These are phyloP conservation scores for Harpalus rubripes DNA, from an alignment of 2,888 invertebrate genomes.

Conservation along the genomic window DNA sequence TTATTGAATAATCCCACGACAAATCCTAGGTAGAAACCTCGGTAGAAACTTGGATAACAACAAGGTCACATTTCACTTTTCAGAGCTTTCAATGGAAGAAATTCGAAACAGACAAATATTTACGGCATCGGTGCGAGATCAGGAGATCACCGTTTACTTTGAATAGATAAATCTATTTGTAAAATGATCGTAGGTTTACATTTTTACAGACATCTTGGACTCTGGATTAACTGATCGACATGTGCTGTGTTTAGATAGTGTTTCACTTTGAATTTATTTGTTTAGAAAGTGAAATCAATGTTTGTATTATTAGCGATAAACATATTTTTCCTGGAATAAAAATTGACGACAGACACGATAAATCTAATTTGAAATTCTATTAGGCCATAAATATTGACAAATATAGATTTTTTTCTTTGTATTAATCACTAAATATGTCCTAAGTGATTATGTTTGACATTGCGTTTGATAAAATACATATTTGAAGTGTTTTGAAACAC, in stretches of 20 bases:
- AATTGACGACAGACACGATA: neutral
- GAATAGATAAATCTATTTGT: conserved; percentile 53
- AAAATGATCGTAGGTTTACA: conserved; percentile 24
- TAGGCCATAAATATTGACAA: conserved; percentile 30
- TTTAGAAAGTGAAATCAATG: conserved; percentile 34
- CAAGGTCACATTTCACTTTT: conserved; percentile 50
- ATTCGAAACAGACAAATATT: conserved; percentile 51
- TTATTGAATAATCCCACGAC: conserved; percentile 45
- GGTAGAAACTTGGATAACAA: conserved; percentile 23
- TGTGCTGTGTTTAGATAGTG: conserved; percentile 9
- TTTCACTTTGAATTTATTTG: conserved; percentile 34
- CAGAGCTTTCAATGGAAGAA: conserved; percentile 25
- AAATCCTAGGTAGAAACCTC: conserved; percentile 51
- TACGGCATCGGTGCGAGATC: conserved; percentile 20
- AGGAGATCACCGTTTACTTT: conserved; percentile 32
- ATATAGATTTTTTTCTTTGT: conserved; percentile 18
- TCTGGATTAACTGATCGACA: conserved; percentile 16
- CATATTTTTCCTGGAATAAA: conserved; percentile 32
- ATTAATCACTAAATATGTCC: neutral
- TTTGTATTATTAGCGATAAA: conserved; percentile 42
- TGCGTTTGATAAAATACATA: neutral
- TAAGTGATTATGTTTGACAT: neutral
- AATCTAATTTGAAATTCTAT: neutral
- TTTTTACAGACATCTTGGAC: conserved; percentile 1
- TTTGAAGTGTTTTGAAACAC: neutral